Percentiles rank a stretch among this genome's conserved stretches.
Conservation (phyloP, 2,888 invertebrate species). For the Luperina testacea region DNA sequence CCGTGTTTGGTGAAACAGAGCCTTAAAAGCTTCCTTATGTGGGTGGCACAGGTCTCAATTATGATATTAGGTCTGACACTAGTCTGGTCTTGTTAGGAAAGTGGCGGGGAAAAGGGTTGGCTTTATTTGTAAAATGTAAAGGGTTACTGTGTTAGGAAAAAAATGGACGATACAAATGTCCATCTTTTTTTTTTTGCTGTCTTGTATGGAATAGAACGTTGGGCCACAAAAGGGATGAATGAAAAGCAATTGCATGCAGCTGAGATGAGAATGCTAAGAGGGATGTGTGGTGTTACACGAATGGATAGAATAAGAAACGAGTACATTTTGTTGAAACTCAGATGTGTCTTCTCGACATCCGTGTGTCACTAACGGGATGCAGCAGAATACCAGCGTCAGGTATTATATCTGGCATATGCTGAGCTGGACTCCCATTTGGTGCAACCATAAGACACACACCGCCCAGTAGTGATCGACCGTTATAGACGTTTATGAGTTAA, state of each 20-base stretch:
- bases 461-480: no score
- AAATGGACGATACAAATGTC: background rate
- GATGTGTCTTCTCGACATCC: no score
- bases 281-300: background rate
- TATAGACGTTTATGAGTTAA: no score
- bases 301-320: background rate
- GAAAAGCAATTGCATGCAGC: background rate
- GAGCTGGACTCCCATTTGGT: no score
- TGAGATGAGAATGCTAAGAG: background rate
- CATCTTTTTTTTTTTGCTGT: background rate
- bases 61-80: constrained; percentile 22
- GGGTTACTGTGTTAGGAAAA: background rate
- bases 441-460: no score
- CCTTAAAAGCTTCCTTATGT: constrained; percentile 36
- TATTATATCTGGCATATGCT: no score
- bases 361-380: no score
- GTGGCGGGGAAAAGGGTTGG: background rate
- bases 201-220: background rate
- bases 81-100: constrained; percentile 10
- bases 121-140: background rate
- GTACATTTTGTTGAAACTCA: no score
- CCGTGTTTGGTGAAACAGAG: constrained; percentile 36
- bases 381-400: no score
- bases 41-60: constrained; percentile 22
- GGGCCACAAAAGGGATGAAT: background rate